phyloP scores from a whole-genome alignment of 2,797 vertebrate genomes.

The Hydrophis major region DNA sequence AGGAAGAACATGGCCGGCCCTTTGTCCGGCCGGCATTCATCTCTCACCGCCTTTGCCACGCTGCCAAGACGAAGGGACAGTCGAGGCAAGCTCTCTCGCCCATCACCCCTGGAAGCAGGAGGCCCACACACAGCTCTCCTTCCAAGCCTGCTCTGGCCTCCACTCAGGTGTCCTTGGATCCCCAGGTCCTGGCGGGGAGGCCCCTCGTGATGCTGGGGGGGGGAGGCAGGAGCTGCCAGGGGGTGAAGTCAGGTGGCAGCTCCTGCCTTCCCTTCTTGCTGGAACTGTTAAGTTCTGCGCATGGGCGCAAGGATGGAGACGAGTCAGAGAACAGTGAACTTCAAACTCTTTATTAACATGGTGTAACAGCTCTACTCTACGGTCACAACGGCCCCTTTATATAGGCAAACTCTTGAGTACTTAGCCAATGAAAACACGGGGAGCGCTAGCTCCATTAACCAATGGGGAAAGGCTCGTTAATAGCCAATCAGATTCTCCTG shows the following conservation, averaged over 20 bases:
- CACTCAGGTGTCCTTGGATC: not conserved
- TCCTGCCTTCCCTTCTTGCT: not conserved
- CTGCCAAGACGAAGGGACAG: constrained; percentile 56
- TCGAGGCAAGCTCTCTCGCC: constrained; percentile 8
- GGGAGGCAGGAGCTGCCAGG: not conserved
- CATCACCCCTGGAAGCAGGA: not conserved
- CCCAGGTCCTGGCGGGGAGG: not conserved
- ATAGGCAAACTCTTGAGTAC: no score
- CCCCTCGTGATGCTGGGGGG: not conserved
- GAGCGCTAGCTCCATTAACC: no score
- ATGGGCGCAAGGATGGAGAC: not conserved
- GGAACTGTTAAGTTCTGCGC: no score
- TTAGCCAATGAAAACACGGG: no score
- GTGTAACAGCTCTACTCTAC: no score
- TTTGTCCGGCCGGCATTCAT: constrained; percentile 60
- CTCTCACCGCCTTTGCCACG: constrained; percentile 23
- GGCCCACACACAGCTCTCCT: not conserved
- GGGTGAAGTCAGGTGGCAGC: not conserved
- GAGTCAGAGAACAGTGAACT: no score
- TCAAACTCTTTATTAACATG: no score
- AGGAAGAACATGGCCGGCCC: constrained; percentile 33
- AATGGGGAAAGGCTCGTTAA: no score
- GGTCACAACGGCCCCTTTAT: no score
- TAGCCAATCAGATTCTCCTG: no score
- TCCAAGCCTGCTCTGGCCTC: not conserved